Evolutionary conservation across 2,797 vertebrate genomes (phyloP).

Genomic region (Malurus leucopterus): DNA sequence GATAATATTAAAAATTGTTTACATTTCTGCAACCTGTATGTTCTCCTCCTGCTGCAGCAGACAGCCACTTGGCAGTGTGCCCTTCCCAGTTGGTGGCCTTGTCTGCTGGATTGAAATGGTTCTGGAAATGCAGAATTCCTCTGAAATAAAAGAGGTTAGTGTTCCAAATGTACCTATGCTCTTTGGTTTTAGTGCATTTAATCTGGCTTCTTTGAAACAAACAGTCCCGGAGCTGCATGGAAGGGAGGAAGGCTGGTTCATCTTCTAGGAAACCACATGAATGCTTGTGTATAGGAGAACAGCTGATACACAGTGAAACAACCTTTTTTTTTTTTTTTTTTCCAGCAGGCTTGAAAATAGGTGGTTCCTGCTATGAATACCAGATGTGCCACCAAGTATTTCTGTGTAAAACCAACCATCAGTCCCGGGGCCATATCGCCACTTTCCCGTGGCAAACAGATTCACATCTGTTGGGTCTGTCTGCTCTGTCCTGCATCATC

Average conservation of each 20-base stretch:
- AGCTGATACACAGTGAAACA: neutral
- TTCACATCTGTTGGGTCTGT: neutral
- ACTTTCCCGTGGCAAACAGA: neutral
- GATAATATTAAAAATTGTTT: neutral
- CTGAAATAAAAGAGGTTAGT: neutral
- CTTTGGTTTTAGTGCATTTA: neutral
- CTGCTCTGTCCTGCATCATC: neutral
- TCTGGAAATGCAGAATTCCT: neutral
- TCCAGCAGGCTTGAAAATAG: neutral
- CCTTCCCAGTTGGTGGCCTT: neutral
- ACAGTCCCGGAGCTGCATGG: neutral
- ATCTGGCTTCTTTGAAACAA: neutral
- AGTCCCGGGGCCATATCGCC: rapidly evolving
- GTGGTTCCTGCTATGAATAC: neutral
- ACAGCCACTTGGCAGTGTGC: neutral
- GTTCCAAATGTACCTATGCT: neutral
- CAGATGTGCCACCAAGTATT: neutral
- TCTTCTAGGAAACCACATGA: neutral
- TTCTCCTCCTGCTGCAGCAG: neutral
- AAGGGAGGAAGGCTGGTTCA: neutral
- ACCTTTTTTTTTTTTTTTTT: neutral
- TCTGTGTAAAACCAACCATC: neutral
- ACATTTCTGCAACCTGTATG: neutral
- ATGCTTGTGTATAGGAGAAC: neutral
- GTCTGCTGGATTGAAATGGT: neutral